phyloP scores from a whole-genome alignment of 2,888 invertebrate genomes.

The Parnassius orleans region DNA sequence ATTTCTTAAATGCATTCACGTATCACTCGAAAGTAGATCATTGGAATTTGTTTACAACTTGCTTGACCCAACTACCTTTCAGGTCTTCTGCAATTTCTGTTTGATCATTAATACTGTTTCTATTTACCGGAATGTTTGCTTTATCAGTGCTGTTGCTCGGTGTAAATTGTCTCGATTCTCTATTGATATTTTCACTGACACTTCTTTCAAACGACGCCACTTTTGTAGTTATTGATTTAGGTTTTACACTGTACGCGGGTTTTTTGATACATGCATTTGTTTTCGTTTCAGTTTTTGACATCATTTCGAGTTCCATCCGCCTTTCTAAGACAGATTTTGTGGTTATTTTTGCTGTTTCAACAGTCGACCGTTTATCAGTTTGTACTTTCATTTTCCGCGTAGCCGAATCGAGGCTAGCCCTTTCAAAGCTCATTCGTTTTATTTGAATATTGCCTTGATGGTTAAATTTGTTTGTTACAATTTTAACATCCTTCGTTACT shows the following conservation, averaged over 20 bases:
- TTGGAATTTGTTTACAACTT: conserved; percentile 87
- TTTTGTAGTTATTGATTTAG: conserved; percentile 65
- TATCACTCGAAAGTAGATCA: conserved; percentile 55
- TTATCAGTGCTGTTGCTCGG: conserved; percentile 42
- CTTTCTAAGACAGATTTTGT: conserved; percentile 72
- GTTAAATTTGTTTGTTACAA: conserved; percentile 39
- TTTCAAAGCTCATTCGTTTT: conserved; percentile 71
- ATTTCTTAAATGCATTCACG: conserved; percentile 56
- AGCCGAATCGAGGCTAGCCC: conserved; percentile 73
- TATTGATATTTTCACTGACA: conserved; percentile 26
- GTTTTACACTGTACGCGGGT: conserved; percentile 52
- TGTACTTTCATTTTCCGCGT: conserved; percentile 59
- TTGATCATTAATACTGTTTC: conserved; percentile 44
- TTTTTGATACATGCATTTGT: conserved; percentile 49
- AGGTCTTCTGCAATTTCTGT: conserved; percentile 49
- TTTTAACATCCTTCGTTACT: conserved; percentile 36
- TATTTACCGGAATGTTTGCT: conserved; percentile 46
- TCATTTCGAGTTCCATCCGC: conserved; percentile 69
- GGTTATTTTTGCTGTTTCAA: conserved; percentile 56
- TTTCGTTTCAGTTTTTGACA: conserved; percentile 58
- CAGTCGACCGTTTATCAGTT: conserved; percentile 48
- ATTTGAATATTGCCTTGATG: conserved; percentile 64
- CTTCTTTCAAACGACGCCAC: conserved; percentile 42
- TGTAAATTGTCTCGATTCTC: conserved; percentile 40
- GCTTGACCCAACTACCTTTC: conserved; percentile 86